Percentiles rank a stretch among this genome's conserved stretches.
These are phyloP conservation scores for Hydractinia echinata DNA, from an alignment of 30 jellyfish, hydroid and myxozoan species.

Conservation along the genomic window DNA sequence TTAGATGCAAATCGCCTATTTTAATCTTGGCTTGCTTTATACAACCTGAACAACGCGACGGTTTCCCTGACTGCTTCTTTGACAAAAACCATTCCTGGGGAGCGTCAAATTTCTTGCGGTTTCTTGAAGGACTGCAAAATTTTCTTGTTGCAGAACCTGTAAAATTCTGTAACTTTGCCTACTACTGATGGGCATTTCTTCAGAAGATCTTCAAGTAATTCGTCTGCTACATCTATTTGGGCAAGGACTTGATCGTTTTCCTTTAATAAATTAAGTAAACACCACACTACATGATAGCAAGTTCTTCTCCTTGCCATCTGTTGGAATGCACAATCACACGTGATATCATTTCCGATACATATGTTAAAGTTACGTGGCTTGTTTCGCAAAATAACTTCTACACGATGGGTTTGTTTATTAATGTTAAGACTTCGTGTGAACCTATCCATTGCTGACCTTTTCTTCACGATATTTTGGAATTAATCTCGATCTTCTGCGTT, in stretches of 20 bases:
- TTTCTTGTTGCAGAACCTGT: neutral
- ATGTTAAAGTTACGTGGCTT: neutral
- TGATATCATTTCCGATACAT: neutral
- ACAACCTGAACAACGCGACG: conserved; percentile 43
- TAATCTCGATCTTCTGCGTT: conserved; percentile 14
- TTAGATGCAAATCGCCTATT: conserved; percentile 21
- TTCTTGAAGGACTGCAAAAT: conserved; percentile 10
- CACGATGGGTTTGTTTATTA: neutral
- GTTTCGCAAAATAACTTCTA: neutral
- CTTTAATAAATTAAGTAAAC: conserved; percentile 28
- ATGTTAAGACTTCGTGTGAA: neutral
- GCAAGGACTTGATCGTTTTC: conserved; percentile 35
- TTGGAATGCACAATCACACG: conserved; percentile 14
- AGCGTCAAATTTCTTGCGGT: conserved; percentile 31
- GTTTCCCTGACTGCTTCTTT: neutral
- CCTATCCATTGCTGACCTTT: neutral
- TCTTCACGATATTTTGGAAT: conserved; percentile 17
- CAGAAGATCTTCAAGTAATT: neutral
- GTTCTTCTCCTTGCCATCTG: conserved; percentile 26
- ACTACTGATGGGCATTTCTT: neutral
- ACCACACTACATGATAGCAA: conserved; percentile 32
- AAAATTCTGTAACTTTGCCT: neutral
- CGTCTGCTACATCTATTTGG: conserved; percentile 18
- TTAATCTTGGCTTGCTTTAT: conserved; percentile 22
- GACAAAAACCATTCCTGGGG: neutral